Conservation (phyloP, 2,797 vertebrate species). For the Xenops minutus region DNA sequence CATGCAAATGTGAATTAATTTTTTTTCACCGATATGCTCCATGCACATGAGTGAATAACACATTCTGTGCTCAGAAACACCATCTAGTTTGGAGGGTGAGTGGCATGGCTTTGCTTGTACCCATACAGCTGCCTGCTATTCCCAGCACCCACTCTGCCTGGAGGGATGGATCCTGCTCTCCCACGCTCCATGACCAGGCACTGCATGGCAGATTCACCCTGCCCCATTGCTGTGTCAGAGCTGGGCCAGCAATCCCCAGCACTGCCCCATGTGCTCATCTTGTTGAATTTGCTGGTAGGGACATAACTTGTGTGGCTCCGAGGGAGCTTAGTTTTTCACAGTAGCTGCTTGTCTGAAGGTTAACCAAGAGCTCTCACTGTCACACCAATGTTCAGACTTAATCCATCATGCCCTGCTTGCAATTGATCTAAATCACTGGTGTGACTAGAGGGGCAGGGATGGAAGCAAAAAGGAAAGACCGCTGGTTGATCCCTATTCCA, state of each 20-base stretch:
- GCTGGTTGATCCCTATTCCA: background rate
- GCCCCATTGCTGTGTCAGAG: background rate
- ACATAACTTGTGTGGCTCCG: background rate
- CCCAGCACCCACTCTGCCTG: background rate
- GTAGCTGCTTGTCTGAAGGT: background rate
- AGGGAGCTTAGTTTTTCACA: background rate
- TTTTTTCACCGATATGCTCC: background rate
- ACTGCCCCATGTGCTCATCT: fast-evolving
- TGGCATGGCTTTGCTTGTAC: background rate
- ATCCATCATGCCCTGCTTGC: background rate
- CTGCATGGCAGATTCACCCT: background rate
- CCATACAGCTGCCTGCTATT: background rate
- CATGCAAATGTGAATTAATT: background rate
- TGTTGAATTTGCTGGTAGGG: background rate
- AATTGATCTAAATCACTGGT: background rate
- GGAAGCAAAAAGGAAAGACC: background rate
- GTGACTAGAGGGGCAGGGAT: background rate
- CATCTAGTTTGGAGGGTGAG: background rate
- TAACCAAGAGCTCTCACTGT: background rate
- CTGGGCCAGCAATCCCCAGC: background rate
- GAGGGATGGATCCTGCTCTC: background rate
- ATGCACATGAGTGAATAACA: background rate
- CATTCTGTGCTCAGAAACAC: background rate
- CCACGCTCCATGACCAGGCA: fast-evolving
- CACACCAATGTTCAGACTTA: background rate